Evolutionary conservation across 2,797 vertebrate species (phyloP).

Genomic region (Cirrhinus mrigala): DNA sequence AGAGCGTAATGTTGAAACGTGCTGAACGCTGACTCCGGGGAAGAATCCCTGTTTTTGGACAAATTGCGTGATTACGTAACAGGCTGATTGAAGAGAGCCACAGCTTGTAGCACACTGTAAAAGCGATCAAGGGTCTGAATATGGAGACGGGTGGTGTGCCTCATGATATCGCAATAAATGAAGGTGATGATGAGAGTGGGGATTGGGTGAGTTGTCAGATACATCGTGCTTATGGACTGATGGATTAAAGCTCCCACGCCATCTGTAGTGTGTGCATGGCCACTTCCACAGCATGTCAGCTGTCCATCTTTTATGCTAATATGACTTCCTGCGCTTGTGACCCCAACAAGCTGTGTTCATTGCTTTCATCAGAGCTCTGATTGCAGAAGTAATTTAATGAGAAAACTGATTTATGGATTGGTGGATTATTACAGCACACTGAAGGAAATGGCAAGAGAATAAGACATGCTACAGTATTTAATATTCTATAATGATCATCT

Average conservation of each 20-base stretch:
- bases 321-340: conserved; percentile 19
- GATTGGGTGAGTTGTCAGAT: conserved; percentile 60
- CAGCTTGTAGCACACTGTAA: conserved; percentile 66
- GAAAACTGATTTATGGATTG: background rate
- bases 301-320: background rate
- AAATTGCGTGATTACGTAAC: conserved; percentile 70
- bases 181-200: conserved; percentile 64
- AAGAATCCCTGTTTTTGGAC: conserved; percentile 55
- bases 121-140: conserved; percentile 73
- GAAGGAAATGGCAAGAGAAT: conserved; percentile 17
- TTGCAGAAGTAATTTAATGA: conserved; percentile 10
- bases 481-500: conserved; percentile 4
- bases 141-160: conserved; percentile 34
- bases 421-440: background rate
- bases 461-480: background rate
- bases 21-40: conserved; percentile 44
- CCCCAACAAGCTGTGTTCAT: background rate
- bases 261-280: conserved; percentile 25
- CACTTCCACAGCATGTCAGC: conserved; percentile 17
- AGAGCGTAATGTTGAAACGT: conserved; percentile 34
- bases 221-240: conserved; percentile 6
- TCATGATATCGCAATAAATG: conserved; percentile 74
- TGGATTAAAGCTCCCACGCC: conserved; percentile 21
- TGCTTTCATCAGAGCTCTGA: conserved; percentile 2
- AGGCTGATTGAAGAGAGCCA: conserved; percentile 63